A percentile compares a stretch with the other conserved stretches of the same genome.
These are phyloP conservation scores for Helobdella robusta DNA, from an alignment of 2,888 invertebrate genomes.

Conservation along the genomic window DNA sequence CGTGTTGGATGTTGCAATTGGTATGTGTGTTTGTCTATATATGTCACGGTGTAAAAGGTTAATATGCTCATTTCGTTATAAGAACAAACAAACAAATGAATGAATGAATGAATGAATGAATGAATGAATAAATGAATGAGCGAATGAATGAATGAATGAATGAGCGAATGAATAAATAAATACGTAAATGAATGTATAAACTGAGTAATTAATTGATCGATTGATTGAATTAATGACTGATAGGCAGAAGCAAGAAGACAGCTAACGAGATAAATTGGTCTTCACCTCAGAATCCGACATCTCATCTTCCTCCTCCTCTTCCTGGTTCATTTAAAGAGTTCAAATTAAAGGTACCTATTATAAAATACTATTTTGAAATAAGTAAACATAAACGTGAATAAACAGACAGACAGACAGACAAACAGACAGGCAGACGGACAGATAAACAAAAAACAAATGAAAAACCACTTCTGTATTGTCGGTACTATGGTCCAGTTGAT, in stretches of 20 bases:
- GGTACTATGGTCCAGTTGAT: conserved; percentile 54
- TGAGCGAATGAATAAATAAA: too few relatives aligned
- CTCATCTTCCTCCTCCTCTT: conserved; percentile 28
- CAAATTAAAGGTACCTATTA: too few relatives aligned
- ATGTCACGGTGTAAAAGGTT: conserved; percentile 1
- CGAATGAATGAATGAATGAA: too few relatives aligned
- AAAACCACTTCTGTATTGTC: conserved; percentile 62
- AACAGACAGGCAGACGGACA: too few relatives aligned
- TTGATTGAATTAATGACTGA: not conserved
- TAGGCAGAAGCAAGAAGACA: not conserved
- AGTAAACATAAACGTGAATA: not conserved
- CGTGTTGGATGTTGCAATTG: not conserved
- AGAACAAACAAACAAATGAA: too few relatives aligned
- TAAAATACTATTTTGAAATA: not conserved
- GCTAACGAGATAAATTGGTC: conserved; percentile 20
- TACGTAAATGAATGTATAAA: too few relatives aligned
- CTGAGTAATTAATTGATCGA: too few relatives aligned
- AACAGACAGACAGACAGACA: too few relatives aligned
- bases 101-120: too few relatives aligned
- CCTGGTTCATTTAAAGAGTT: too few relatives aligned
- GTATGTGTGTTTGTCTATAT: not conserved
- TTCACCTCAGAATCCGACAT: conserved; percentile 49
- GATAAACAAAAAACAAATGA: not conserved
- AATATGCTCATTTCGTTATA: not conserved
- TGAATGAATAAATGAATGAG: too few relatives aligned